Percentiles rank a stretch among this genome's conserved stretches.
These are phyloP conservation scores for Acromyrmex heyeri DNA, from an alignment of 1,140 invertebrate genomes.

Conservation along the genomic window DNA sequence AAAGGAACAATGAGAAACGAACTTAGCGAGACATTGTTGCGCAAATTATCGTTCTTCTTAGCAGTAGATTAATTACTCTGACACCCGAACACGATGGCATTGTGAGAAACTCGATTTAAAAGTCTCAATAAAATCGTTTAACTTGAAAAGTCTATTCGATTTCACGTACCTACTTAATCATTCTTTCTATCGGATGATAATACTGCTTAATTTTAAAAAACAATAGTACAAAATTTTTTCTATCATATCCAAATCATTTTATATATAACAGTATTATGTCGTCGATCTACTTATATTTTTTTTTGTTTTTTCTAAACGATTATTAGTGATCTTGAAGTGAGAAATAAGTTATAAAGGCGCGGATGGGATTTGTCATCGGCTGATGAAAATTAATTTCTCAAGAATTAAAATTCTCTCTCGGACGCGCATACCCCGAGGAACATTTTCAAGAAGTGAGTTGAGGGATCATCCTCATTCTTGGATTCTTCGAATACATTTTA, in stretches of 20 bases:
- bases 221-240: background rate
- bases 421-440: constrained; percentile 3
- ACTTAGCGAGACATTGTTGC: background rate
- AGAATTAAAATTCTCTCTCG: constrained; percentile 58
- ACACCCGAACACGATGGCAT: background rate
- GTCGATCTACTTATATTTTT: background rate
- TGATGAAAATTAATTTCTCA: background rate
- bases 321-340: background rate
- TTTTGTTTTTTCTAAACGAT: background rate
- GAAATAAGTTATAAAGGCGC: constrained; percentile 6
- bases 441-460: background rate
- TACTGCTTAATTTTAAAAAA: background rate
- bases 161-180: background rate
- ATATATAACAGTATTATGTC: background rate
- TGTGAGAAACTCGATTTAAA: constrained; percentile 29
- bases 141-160: constrained; percentile 21
- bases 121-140: background rate
- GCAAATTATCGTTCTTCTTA: background rate
- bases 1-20: constrained; percentile 8
- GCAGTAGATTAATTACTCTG: constrained; percentile 26
- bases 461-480: constrained; percentile 32
- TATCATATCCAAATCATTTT: background rate
- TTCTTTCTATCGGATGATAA: background rate
- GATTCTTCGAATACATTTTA: constrained; percentile 21
- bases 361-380: background rate